A percentile compares a stretch with the other conserved stretches of the same genome.
These are phyloP conservation scores for Denticeps clupeoides DNA, from an alignment of 2,797 vertebrate genomes.

Conservation along the genomic window DNA sequence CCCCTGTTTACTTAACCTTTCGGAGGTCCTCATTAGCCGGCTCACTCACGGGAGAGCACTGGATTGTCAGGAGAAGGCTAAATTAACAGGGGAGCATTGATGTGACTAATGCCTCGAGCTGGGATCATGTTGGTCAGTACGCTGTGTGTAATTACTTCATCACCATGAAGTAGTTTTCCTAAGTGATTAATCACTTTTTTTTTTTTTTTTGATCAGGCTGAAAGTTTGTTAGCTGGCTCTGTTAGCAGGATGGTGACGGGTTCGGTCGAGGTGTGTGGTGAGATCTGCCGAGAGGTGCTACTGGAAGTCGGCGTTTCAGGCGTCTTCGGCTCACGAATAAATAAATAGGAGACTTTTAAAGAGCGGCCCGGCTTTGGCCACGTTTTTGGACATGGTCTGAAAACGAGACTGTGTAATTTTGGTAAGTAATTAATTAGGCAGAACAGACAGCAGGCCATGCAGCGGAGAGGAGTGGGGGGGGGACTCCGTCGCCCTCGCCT, in stretches of 20 bases:
- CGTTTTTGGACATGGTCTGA: constrained; percentile 30
- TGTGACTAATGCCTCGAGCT: constrained; percentile 60
- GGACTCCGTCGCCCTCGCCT: too few relatives aligned
- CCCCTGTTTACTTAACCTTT: constrained; percentile 64
- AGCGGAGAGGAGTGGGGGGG: too few relatives aligned
- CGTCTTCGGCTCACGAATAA: too few relatives aligned
- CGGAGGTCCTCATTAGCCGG: constrained; percentile 61
- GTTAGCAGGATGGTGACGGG: constrained; percentile 12
- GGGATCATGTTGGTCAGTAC: constrained; percentile 56
- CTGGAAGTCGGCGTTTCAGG: too few relatives aligned
- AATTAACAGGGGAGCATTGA: constrained; percentile 62
- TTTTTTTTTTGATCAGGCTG: too few relatives aligned
- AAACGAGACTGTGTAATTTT: constrained; percentile 34
- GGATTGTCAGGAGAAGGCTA: constrained; percentile 57
- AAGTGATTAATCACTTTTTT: constrained; percentile 52
- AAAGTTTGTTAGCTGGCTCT: constrained; percentile 21
- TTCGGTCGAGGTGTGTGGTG: constrained; percentile 17
- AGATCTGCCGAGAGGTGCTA: too few relatives aligned
- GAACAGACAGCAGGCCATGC: constrained; percentile 41
- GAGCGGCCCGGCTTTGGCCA: constrained; percentile 19
- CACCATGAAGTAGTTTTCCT: constrained; percentile 52
- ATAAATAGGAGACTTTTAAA: constrained; percentile 24
- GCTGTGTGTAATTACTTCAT: constrained; percentile 62
- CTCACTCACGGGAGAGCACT: constrained; percentile 42
- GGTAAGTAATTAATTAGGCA: constrained; percentile 51